These are phyloP conservation scores for Stomorhina lunata DNA, from an alignment of 2,888 invertebrate species.

Conservation along the genomic window DNA sequence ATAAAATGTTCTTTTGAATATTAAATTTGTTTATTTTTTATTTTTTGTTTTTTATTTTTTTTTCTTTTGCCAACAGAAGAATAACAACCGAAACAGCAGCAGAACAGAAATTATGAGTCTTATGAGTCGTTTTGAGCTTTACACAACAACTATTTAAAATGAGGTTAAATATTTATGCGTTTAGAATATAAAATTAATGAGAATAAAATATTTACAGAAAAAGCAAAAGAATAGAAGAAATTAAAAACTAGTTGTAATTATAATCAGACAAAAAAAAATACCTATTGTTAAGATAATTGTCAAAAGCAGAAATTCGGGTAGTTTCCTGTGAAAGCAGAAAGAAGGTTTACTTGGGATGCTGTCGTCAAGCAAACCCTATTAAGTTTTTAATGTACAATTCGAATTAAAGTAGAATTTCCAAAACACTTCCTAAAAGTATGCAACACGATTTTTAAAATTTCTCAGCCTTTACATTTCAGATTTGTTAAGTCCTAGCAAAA, in stretches of 20 bases:
- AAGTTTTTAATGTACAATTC: not conserved
- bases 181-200: slow-evolving; percentile 1
- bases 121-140: not conserved
- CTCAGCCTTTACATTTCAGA: no score
- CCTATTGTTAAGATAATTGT: not conserved
- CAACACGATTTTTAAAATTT: no score
- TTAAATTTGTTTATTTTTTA: not conserved
- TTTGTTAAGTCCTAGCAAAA: no score
- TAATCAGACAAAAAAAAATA: not conserved
- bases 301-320: not conserved
- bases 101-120: not conserved
- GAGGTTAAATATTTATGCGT: slow-evolving; percentile 12
- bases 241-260: not conserved
- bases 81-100: no score
- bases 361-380: no score
- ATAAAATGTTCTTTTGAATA: slow-evolving; percentile 15
- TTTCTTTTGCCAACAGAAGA: not conserved
- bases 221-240: not conserved
- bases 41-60: not conserved
- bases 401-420: not conserved
- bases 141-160: not conserved
- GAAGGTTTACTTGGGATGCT: no score
- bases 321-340: no score
- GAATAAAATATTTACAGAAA: not conserved
- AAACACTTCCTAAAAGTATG: no score